Percentiles rank a stretch among this genome's conserved stretches.
These are phyloP conservation scores for Platyrinchus mystaceus DNA, from an alignment of 2,797 vertebrate genomes.

Conservation along the genomic window DNA sequence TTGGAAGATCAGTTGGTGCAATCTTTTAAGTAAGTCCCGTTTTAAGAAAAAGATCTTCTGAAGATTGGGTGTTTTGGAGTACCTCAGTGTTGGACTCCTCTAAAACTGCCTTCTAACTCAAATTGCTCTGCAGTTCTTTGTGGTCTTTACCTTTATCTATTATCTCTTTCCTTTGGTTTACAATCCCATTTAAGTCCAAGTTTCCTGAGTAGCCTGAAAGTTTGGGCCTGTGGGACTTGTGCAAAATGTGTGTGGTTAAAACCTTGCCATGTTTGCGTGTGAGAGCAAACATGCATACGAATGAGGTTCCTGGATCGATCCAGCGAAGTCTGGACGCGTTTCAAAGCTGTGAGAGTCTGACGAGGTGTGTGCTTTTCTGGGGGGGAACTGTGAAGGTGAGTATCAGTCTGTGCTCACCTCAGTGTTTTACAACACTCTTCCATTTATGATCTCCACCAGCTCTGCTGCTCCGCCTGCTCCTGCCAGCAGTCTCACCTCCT, in stretches of 20 bases:
- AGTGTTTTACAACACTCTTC: conserved; percentile 51
- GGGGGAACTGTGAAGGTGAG: conserved; percentile 46
- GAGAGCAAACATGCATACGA: conserved; percentile 23
- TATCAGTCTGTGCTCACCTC: conserved; percentile 46
- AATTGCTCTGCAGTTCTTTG: neutral
- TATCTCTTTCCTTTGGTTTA: neutral
- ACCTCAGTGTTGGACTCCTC: neutral
- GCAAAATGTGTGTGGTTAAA: neutral
- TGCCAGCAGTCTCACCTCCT: conserved; percentile 48
- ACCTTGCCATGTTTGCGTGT: neutral
- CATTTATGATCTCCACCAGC: conserved; percentile 15
- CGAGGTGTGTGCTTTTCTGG: neutral
- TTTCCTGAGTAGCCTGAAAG: neutral
- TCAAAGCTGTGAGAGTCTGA: conserved; percentile 6
- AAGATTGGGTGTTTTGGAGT: neutral
- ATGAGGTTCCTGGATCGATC: conserved; percentile 31
- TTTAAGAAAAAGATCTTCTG: neutral
- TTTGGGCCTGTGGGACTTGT: neutral
- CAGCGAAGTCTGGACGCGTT: neutral
- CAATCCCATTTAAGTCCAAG: neutral
- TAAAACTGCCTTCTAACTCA: neutral
- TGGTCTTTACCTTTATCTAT: neutral
- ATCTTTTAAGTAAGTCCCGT: neutral
- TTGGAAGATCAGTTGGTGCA: neutral
- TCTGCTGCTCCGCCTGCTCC: conserved; percentile 44